Base-by-base conservation (phyloP, 2,797 vertebrate species). In the Clamator glandarius region DNA sequence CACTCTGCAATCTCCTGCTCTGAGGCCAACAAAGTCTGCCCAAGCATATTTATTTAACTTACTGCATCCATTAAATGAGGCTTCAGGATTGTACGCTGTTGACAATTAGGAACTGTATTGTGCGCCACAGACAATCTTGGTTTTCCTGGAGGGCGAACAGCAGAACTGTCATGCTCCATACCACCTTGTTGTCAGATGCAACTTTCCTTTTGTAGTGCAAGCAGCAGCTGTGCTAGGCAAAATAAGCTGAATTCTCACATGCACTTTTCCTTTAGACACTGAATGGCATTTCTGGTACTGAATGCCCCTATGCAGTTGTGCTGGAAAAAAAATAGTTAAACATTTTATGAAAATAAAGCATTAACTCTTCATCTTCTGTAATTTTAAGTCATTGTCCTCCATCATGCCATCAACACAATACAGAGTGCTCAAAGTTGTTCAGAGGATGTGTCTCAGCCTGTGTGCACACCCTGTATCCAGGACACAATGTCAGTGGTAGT, bases 111-210 rank as follows among this genome's bases (percentile, higher is more conserved):
- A 97, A 97, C 97, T 41, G 42, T 95, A 97, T 97, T 46, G 66
- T 87, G 92, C 97, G 95, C 96, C 46, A 50, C 88, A 95, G 96
- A 89, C 82, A 6, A 59, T 90, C 83, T 96, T 86, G 95, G 87
- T 89, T 95, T 95, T 97, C 93, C 95, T 97, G 97, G 96, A 97
- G 64, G 44, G 33, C 61, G 39, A 93, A 92, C 95, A 98, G 84
- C 51, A 91, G 97, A 98, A 97, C 96, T 97, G 97, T 96, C 96
- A 97, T 64, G 89, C 98, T 98, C 95, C 77, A 55, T 96, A 95
- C 95, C 95, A 96, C 96, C 96, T 98, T 96, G 97, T 98, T 92
- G 95, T 98, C 97, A 97, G 94, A 97, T 95, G 96, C 95, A 97
- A 84, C 92, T 97, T 96, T 98, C 89, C 93, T 97, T 98, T 96